Conservation (phyloP, 2,113 vertebrate genomes). For the Anhinga anhinga region DNA sequence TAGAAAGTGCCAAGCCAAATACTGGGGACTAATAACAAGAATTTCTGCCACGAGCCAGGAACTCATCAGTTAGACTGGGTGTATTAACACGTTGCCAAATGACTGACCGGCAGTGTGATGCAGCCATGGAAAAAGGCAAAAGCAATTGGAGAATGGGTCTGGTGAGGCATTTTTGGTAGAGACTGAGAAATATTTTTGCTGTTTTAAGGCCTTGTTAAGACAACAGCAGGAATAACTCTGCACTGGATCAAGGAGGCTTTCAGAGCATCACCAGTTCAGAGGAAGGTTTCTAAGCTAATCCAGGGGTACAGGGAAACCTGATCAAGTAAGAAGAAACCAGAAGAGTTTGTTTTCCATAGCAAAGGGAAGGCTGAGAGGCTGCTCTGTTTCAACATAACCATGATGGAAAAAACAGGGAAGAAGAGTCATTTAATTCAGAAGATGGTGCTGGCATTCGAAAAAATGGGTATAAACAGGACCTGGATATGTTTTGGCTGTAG, state of each 20-base stretch:
- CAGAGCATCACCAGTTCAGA: not conserved
- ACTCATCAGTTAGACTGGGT: not conserved
- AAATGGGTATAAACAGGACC: conserved; percentile 2
- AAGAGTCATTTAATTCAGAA: conserved; percentile 11
- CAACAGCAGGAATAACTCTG: not conserved
- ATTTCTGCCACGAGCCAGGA: not conserved
- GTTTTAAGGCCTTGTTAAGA: not conserved
- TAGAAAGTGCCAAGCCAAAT: conserved; percentile 38
- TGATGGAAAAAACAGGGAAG: conserved; percentile 47
- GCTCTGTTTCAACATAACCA: conserved; percentile 40
- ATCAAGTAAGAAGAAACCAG: conserved; percentile 41
- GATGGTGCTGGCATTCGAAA: not conserved
- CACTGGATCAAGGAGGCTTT: not conserved
- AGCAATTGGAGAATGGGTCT: not conserved
- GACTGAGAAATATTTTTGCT: not conserved
- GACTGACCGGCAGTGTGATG: not conserved
- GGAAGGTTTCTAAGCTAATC: conserved; percentile 10
- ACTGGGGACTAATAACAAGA: conserved; percentile 9
- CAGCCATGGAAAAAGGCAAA: conserved; percentile 41
- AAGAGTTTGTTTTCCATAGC: conserved; percentile 50
- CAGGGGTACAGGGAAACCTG: conserved; percentile 16
- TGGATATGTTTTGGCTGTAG: not conserved
- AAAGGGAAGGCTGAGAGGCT: conserved; percentile 29
- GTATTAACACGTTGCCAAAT: not conserved
- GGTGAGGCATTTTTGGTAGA: conserved; percentile 9